phyloP scores from a whole-genome alignment of 2,888 invertebrate species.

The Caenorhabditis zanzibari region DNA sequence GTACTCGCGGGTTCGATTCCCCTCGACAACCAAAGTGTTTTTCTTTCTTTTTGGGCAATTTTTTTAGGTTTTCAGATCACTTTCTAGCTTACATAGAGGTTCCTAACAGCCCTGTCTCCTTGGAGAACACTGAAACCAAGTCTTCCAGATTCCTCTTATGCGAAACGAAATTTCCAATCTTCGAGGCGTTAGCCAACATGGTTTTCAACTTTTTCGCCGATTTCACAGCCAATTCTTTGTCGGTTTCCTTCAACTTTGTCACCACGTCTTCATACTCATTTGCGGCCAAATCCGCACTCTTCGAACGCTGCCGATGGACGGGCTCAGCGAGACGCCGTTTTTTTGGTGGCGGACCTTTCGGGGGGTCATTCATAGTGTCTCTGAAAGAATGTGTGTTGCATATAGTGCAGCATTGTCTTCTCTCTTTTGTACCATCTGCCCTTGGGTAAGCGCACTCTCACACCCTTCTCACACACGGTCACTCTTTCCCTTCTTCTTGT shows the following conservation, averaged over 20 bases:
- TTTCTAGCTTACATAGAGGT: conserved; percentile 46
- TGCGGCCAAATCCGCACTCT: conserved; percentile 10
- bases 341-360: conserved; percentile 13
- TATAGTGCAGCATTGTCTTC: background rate
- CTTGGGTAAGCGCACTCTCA: background rate
- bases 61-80: conserved; percentile 4
- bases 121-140: conserved; percentile 49
- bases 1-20: no score
- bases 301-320: background rate
- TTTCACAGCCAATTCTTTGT: conserved; percentile 43
- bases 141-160: conserved; percentile 49
- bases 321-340: conserved; percentile 7
- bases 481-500: conserved; percentile 2
- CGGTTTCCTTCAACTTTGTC: conserved; percentile 25
- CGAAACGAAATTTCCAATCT: conserved; percentile 47
- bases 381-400: background rate
- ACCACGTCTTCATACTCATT: conserved; percentile 50
- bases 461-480: conserved; percentile 9
- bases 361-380: background rate
- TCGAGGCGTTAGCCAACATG: conserved; percentile 39
- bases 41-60: background rate
- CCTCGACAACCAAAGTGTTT: no score
- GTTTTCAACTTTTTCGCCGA: conserved; percentile 44
- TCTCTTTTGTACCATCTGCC: conserved; percentile 29
- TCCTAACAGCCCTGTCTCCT: conserved; percentile 51